Evolutionary conservation across 2,888 invertebrate species (phyloP), one percentile per base, ranked within the genome.

Genomic region (Drosophila conformis): DNA sequence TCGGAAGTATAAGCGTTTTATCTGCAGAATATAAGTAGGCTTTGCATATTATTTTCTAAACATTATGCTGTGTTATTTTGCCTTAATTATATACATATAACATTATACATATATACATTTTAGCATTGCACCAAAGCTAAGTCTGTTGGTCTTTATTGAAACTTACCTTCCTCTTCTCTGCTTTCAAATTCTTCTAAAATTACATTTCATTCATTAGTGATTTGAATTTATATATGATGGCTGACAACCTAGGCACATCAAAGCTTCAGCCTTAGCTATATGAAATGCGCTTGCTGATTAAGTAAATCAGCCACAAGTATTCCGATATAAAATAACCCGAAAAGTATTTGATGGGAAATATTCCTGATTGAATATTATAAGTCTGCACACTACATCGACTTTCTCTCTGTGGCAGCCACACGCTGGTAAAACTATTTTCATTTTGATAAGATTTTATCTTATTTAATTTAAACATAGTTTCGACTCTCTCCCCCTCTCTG

Each of bases 401-500:
- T 56, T 21, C 52, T 38, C 61, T 62, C n/a, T 65, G 46, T 56
- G 42, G 54, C 76, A 63, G 62, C 63, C 73, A 74, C 73, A 70
- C 57, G 73, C 52, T 70, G 68, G 60, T 10, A 64, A 80, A 80
- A 80, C 81, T 80, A 80, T 80, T 80, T 80, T 80, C 79, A 74
- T 85, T 89, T 88, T 89, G 88, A 89, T 81, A 76, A 87, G 87
- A 85, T 85, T 81, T 73, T 79, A 85, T 85, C 87, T 77, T 81
- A 89, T 85, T 85, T 87, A 85, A 85, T 85, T 89, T 89, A 76
- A 89, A 70, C 87, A 85, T 88, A 86, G 72, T 85, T 88, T 81
- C 80, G 72, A 65, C 70, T 68, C 65, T 52, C 48, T 21, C 48
- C 15, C 35, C 21, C 31, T 11, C 15, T 10, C 15, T 6, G 25